Conservation (phyloP, 1,140 invertebrate species). For the Yoshiicerus persimilis region DNA sequence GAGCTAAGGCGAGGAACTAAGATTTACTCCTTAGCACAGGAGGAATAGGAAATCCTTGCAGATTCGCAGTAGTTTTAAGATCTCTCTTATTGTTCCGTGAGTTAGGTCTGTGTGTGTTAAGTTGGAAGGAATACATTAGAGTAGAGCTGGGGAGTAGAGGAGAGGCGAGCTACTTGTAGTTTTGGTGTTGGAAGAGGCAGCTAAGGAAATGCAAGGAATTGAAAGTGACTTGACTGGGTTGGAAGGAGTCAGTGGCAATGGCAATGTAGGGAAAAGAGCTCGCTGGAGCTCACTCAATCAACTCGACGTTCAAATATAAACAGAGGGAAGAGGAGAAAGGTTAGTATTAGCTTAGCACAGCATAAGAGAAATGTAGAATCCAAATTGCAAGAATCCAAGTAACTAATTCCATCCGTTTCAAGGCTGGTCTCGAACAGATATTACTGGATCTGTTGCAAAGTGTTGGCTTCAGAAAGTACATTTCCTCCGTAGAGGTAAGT, state of each 20-base stretch:
- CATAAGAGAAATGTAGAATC: background rate
- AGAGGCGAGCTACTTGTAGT: background rate
- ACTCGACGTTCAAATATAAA: background rate
- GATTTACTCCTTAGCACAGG: background rate
- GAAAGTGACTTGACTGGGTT: background rate
- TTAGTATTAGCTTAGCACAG: background rate
- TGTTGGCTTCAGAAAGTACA: background rate
- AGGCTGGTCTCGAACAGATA: background rate
- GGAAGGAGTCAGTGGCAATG: background rate
- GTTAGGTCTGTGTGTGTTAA: background rate
- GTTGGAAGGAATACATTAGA: background rate
- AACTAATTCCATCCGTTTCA: background rate
- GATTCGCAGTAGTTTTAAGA: background rate
- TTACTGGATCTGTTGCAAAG: background rate
- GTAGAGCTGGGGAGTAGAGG: background rate
- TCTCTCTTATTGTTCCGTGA: background rate
- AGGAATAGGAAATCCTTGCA: background rate
- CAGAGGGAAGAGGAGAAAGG: background rate
- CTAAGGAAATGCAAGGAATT: background rate
- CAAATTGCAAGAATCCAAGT: background rate
- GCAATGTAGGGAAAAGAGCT: background rate
- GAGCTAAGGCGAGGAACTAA: too few species aligned
- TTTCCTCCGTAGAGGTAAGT: background rate
- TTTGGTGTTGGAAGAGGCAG: too few species aligned
- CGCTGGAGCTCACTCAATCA: background rate